Base-by-base conservation (phyloP, 2,113 vertebrate genomes). In the Peromyscus leucopus region DNA sequence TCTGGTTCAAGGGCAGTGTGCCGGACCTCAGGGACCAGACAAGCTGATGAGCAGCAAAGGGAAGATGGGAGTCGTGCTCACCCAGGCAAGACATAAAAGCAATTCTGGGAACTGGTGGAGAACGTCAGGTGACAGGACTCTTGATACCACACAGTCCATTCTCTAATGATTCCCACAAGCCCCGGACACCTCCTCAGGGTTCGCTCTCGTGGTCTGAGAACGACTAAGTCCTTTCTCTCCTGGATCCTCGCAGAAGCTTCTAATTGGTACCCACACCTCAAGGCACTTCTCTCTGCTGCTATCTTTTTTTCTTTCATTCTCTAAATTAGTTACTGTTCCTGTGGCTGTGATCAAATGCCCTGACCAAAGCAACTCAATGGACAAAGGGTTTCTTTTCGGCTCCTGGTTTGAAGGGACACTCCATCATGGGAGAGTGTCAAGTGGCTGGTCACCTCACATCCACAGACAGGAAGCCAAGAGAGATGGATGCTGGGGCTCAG, bases 1-100 rank as follows among this genome's bases (percentile, higher is more conserved):
- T 75, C 89, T 59, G 33, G 8, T 48, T 92, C 85, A 57, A 95
- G 84, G 74, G 83, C 74, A n/a, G 48, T 83, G 97, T 97, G 96
- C 74, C 31, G 71, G 94, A 90, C 59, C 19, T 22, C 67, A 71
- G 42, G 36, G 69, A 92, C 72, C 22, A 33, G 42, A 51, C 63
- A 36, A 84, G 67, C 8, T 61, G 92, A 72, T 51, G 0, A 28
- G 36, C 24, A 76, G 95, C 39, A 10, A 69, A 84, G 33, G 33
- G 5, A n/a, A 36, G 42, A 67, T 59, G 91, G 82, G 59, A 88
- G 59, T 26, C 28, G 48, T 26, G 39, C 61, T 59, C 36, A 13
- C n/a, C 26, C 59, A 59, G 84, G 74, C 72, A 57, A 92, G 75
- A 36, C 3, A 10, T 7, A n/a, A 87, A 82, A 84, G 67, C 48